These are phyloP conservation scores for Lordiphosa collinella DNA, from an alignment of 1,140 invertebrate species.

Conservation along the genomic window DNA sequence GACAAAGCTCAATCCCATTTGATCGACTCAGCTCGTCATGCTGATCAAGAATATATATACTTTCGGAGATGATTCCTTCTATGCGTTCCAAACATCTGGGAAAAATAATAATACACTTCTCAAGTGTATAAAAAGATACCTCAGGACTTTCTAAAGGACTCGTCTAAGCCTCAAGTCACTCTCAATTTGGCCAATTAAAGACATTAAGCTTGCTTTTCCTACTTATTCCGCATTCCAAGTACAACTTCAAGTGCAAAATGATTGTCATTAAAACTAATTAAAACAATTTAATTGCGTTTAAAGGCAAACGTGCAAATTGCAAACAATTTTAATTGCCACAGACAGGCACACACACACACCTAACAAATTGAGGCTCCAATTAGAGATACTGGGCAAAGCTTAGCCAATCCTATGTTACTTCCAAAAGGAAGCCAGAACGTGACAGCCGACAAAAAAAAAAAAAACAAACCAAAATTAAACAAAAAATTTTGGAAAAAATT, in stretches of 20 bases:
- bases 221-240: slow-evolving; percentile 8
- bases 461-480: slow-evolving; percentile 4
- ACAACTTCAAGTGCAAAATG: slow-evolving; percentile 44
- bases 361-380: slow-evolving; percentile 15
- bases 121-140: no score
- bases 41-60: no score
- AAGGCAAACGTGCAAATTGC: slow-evolving; percentile 43
- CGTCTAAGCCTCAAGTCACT: no score
- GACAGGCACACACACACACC: slow-evolving; percentile 20
- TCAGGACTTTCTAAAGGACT: no score
- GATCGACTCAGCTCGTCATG: no score
- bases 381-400: slow-evolving; percentile 11
- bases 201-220: neutral
- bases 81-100: no score
- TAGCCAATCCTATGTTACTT: slow-evolving; percentile 11
- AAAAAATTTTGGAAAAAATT: slow-evolving; percentile 7
- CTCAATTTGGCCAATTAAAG: no score
- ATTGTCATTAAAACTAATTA: slow-evolving; percentile 54
- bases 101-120: no score
- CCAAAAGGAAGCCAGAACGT: slow-evolving; percentile 13
- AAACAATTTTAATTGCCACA: slow-evolving; percentile 33
- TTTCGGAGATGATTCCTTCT: no score
- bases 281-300: slow-evolving; percentile 48
- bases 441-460: slow-evolving; percentile 24
- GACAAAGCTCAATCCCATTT: no score